Evolutionary conservation across 2,797 vertebrate genomes (phyloP), one percentile per base, ranked within the genome.

Genomic region (Tenualosa ilisha): DNA sequence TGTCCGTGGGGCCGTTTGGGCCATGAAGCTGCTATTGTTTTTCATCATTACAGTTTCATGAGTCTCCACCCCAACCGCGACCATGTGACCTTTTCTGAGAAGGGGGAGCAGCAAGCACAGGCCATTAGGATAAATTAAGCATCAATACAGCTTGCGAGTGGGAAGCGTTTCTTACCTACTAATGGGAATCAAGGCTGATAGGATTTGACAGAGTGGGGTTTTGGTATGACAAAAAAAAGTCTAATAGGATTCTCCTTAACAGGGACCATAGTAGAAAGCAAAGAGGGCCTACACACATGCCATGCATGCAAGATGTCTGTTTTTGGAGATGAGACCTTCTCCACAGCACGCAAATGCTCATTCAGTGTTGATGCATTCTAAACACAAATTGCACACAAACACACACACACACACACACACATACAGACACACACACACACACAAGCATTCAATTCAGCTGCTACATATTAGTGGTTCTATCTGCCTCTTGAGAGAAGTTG

Each of bases 11-110:
- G 82, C 85, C 56, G 81, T 72, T 79, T 81, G 37, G 82, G 56
- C 84, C 85, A 82, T 84, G 83, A 85, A 79, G 59, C 82, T 83
- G 11, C 20, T 53, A 72, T 79, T 87, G 81, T 85, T 85, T 85
- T 56, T 20, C 54, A 22, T 83, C 81, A 68, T 81, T 81, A 83
- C 81, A 4, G 50, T 51, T 81, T 56, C 82, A 81, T 87, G 37
- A n/a, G 20, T 72, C 79, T 81, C 56, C 31, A 54, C 72, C 84
- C 84, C 83, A 83, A 85, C 7, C 20, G 17, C 17, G 3, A 43
- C 72, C 72, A 79, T 79, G 72, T 79, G 72, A 79, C 72, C 72
- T 79, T 46, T 79, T 79, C 22, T 20, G 15, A 22, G 40, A 3
- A 8, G 40, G 15, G 63, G 63, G 72, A 46, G 40, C 17, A 43